phyloP scores from a whole-genome alignment of 2,888 invertebrate genomes.

The Laspeyria flexula region DNA sequence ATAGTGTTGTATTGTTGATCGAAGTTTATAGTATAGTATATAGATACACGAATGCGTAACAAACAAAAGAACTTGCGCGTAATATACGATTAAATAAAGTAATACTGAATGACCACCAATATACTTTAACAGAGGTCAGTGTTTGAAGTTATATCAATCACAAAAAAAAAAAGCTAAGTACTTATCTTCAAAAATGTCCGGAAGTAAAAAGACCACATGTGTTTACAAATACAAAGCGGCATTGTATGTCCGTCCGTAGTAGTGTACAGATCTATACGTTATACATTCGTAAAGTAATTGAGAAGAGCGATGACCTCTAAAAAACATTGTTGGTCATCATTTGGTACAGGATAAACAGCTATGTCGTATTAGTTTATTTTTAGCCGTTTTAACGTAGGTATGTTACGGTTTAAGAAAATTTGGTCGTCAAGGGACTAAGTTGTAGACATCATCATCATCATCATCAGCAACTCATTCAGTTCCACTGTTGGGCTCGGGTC shows the following conservation, averaged over 20 bases:
- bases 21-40: too few species aligned
- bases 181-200: slow-evolving; percentile 28
- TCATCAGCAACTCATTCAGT: too few species aligned
- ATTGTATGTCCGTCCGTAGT: slow-evolving; percentile 21
- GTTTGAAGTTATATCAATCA: background rate
- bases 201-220: slow-evolving; percentile 33
- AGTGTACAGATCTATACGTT: too few species aligned
- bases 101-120: too few species aligned
- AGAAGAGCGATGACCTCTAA: slow-evolving; percentile 38
- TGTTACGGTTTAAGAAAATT: background rate
- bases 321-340: slow-evolving; percentile 35
- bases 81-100: too few species aligned
- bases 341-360: slow-evolving; percentile 20
- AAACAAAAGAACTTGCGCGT: too few species aligned
- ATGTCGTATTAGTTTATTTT: slow-evolving; percentile 1
- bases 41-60: too few species aligned
- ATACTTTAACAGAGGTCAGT: background rate
- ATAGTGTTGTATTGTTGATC: too few species aligned
- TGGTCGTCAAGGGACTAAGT: too few species aligned
- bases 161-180: slow-evolving; percentile 1
- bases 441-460: too few species aligned
- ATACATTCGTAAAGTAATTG: slow-evolving; percentile 12
- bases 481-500: too few species aligned
- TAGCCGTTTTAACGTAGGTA: background rate
- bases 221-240: slow-evolving; percentile 23